Evolutionary conservation across 2,797 vertebrate species (phyloP).

Genomic region (Coreius guichenoti): DNA sequence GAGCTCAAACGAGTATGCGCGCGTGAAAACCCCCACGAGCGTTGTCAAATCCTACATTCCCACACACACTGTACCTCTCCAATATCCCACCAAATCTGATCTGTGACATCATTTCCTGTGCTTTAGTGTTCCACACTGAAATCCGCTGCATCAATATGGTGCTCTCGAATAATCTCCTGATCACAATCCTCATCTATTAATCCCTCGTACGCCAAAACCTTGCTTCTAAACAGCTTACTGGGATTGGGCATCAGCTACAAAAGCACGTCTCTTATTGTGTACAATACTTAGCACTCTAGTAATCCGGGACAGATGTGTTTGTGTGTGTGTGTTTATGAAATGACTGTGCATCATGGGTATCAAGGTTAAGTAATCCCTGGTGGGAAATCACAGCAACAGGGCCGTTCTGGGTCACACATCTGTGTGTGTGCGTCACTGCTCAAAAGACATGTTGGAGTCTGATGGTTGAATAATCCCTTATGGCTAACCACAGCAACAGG

Average conservation of each 20-base stretch:
- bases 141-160: conserved; percentile 19
- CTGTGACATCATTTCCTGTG: conserved; percentile 11
- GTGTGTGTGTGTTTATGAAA: conserved; percentile 18
- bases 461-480: conserved; percentile 35
- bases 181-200: conserved; percentile 60
- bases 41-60: neutral
- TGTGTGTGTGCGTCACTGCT: conserved; percentile 7
- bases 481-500: conserved; percentile 37
- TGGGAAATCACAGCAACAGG: conserved; percentile 46
- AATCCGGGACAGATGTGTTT: conserved; percentile 48
- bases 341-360: conserved; percentile 14
- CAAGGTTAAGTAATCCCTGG: conserved; percentile 54
- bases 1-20: neutral
- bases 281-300: conserved; percentile 34
- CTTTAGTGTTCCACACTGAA: neutral
- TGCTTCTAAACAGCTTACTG: conserved; percentile 51
- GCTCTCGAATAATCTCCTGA: conserved; percentile 56
- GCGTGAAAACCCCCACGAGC: neutral
- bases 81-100: neutral
- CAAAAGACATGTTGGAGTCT: conserved; percentile 11
- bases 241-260: conserved; percentile 31
- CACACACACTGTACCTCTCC: neutral
- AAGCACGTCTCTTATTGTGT: conserved; percentile 39
- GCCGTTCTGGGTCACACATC: conserved; percentile 12
- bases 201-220: conserved; percentile 45